phyloP scores from a whole-genome alignment of 2,888 invertebrate genomes.

The Parochlus steinenii region DNA sequence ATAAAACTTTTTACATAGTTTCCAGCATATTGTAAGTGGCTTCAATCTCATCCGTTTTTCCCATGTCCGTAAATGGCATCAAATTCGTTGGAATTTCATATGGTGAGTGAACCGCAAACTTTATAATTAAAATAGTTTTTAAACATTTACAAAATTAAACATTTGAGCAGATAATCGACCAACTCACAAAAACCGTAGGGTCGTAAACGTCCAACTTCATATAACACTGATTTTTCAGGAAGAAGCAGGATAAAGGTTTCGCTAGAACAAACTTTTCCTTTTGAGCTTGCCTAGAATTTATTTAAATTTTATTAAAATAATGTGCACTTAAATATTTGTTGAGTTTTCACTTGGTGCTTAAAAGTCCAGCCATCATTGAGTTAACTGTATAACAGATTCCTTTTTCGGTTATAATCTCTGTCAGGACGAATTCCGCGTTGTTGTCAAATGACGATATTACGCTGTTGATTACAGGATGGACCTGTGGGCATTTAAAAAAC shows the following conservation, averaged over 20 bases:
- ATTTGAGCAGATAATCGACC: background rate
- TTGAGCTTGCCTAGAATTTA: no score
- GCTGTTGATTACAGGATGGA: constrained; percentile 18
- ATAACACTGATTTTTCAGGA: constrained; percentile 24
- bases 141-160: background rate
- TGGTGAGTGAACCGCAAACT: constrained; percentile 27
- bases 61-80: constrained; percentile 17
- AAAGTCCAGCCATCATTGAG: constrained; percentile 28
- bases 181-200: constrained; percentile 19
- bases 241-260: constrained; percentile 7
- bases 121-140: background rate
- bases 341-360: constrained; percentile 8
- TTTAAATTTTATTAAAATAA: background rate
- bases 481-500: no score
- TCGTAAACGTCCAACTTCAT: constrained; percentile 26
- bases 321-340: background rate
- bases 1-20: constrained; percentile 23
- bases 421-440: constrained; percentile 15
- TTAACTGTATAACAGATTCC: constrained; percentile 49
- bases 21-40: constrained; percentile 25
- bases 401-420: constrained; percentile 40
- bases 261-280: background rate
- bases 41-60: constrained; percentile 25
- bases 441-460: constrained; percentile 19
- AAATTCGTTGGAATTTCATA: constrained; percentile 21